Percentiles rank a stretch among this genome's conserved stretches.
phyloP scores from a whole-genome alignment of 37 sponge, comb jelly and placozoan genomes.

The Cliona cf. orientalis region DNA sequence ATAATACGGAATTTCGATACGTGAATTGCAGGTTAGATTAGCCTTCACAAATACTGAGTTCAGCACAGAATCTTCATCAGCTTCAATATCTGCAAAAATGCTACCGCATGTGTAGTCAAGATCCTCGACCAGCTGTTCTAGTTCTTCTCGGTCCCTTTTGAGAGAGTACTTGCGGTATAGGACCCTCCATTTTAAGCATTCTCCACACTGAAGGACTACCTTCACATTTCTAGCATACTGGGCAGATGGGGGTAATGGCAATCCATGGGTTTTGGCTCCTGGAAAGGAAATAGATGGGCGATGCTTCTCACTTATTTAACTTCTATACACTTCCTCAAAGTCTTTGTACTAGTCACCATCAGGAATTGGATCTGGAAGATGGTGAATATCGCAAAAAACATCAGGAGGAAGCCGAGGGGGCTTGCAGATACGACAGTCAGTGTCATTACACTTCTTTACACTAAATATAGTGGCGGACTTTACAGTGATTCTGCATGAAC shows the following conservation, averaged over 20 bases:
- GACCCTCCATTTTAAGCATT: conserved; percentile 52
- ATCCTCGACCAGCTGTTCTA: conserved; percentile 16
- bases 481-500: neutral
- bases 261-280: conserved; percentile 18
- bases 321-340: conserved; percentile 38
- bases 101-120: conserved; percentile 41
- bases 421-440: conserved; percentile 36
- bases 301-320: conserved; percentile 34
- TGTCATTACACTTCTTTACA: conserved; percentile 46
- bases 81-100: conserved; percentile 29
- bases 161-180: conserved; percentile 38
- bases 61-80: conserved; percentile 25
- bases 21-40: conserved; percentile 42
- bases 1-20: conserved; percentile 57
- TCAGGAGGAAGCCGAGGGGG: conserved; percentile 48
- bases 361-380: conserved; percentile 56
- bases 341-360: conserved; percentile 34
- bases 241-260: conserved; percentile 38
- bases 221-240: conserved; percentile 61
- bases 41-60: conserved; percentile 38
- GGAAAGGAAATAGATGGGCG: conserved; percentile 21
- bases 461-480: conserved; percentile 47
- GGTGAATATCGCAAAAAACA: conserved; percentile 35
- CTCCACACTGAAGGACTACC: conserved; percentile 7
- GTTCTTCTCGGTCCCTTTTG: conserved; percentile 31